Conservation (phyloP, 2,888 invertebrate species). For the Dusona sp. region DNA sequence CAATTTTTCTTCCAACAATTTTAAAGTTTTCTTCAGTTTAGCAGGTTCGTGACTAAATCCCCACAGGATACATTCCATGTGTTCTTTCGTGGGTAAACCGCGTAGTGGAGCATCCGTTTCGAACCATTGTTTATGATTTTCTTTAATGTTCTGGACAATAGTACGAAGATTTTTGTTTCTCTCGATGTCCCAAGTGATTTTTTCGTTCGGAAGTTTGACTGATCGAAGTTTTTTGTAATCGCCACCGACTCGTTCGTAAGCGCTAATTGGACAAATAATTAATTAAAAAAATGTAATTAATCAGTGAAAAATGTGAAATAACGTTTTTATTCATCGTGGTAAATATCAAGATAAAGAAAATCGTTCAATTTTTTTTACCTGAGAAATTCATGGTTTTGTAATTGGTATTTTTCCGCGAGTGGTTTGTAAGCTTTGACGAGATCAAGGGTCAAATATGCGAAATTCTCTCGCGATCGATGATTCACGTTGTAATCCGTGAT, state of each 20-base stretch:
- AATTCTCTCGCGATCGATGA: conserved; percentile 89
- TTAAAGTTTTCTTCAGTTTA: conserved; percentile 88
- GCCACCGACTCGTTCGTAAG: conserved; percentile 88
- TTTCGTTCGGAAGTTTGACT: conserved; percentile 86
- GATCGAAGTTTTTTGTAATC: conserved; percentile 91
- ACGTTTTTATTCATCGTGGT: too few species aligned
- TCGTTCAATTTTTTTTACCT: conserved; percentile 61
- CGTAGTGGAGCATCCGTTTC: conserved; percentile 88
- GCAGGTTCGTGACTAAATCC: conserved; percentile 91
- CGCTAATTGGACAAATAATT: conserved; percentile 79
- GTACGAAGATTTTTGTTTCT: conserved; percentile 87
- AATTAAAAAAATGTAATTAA: background rate
- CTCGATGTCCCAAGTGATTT: conserved; percentile 91
- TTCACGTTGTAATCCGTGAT: conserved; percentile 90
- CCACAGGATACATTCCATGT: conserved; percentile 90
- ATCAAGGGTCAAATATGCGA: conserved; percentile 88
- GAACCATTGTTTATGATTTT: conserved; percentile 82
- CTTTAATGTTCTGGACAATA: conserved; percentile 85
- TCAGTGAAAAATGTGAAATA: background rate
- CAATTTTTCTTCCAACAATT: conserved; percentile 85
- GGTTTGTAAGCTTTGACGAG: conserved; percentile 86
- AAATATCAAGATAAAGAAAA: background rate
- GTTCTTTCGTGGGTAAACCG: conserved; percentile 89
- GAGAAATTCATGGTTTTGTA: conserved; percentile 84
- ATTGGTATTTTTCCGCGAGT: conserved; percentile 86